Evolutionary conservation across 2,888 invertebrate species (phyloP).

Genomic region (Ceramica pisi): DNA sequence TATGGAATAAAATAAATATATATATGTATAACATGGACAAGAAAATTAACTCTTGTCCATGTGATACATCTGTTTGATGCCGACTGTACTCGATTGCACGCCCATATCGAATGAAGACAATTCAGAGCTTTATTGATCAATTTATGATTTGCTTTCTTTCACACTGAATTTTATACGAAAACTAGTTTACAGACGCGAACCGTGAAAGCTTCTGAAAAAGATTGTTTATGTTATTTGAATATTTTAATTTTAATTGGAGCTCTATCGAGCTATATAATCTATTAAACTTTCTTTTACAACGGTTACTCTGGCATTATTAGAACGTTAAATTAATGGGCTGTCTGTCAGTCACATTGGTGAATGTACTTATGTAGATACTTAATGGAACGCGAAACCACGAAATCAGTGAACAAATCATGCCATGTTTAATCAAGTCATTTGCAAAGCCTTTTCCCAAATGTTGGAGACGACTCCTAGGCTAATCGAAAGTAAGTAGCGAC

Average conservation of each 20-base stretch:
- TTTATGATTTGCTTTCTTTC: constrained; percentile 63
- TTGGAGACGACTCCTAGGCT: background rate
- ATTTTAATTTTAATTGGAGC: constrained; percentile 24
- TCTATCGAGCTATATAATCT: constrained; percentile 9
- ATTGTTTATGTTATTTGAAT: constrained; percentile 3
- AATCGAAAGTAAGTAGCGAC: background rate
- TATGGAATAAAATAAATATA: no score
- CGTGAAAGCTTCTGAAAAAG: constrained; percentile 4
- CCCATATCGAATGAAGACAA: constrained; percentile 48
- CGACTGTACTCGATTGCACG: constrained; percentile 6
- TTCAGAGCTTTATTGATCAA: constrained; percentile 47
- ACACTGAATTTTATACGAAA: constrained; percentile 40
- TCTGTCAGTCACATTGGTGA: background rate
- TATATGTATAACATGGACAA: no score
- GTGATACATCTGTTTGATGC: no score
- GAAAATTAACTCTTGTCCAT: no score
- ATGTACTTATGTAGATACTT: background rate
- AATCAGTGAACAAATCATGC: background rate
- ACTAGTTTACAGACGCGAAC: constrained; percentile 13
- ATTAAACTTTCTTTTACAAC: constrained; percentile 29
- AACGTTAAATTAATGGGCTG: background rate
- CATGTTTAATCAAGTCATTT: background rate
- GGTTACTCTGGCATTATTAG: background rate
- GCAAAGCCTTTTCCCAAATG: background rate
- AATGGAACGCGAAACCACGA: background rate